A percentile compares a stretch with the other conserved stretches of the same genome.
Conservation (phyloP, 2,797 vertebrate genomes). For the Botia almorhae region DNA sequence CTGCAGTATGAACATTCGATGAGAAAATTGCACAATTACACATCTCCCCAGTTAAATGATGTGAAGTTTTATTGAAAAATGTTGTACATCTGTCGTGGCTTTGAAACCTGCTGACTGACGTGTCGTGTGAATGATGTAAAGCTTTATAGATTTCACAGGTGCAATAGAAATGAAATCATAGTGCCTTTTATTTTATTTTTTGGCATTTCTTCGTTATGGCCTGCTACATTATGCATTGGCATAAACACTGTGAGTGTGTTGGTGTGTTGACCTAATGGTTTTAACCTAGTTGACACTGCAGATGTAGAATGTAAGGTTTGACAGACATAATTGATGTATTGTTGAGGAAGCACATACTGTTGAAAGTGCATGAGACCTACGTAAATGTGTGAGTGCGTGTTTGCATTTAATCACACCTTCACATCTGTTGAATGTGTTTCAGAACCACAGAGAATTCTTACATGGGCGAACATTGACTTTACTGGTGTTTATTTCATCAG, state of each 20-base stretch:
- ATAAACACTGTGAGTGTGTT: conserved; percentile 50
- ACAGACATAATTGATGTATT: conserved; percentile 53
- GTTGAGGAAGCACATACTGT: conserved; percentile 61
- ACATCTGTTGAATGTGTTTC: conserved; percentile 86
- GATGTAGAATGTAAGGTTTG: conserved; percentile 20
- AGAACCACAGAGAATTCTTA: conserved; percentile 72
- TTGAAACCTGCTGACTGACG: conserved; percentile 39
- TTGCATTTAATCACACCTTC: conserved; percentile 70
- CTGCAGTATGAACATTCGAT: conserved; percentile 15
- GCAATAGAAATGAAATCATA: conserved; percentile 52
- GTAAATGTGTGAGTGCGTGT: conserved; percentile 51
- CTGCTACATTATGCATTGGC: conserved; percentile 47
- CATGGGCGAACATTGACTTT: conserved; percentile 69
- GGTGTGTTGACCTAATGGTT: conserved; percentile 33
- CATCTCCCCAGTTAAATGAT: conserved; percentile 22
- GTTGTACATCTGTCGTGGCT: conserved; percentile 13
- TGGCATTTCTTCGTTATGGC: conserved; percentile 41
- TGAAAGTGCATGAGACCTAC: conserved; percentile 66
- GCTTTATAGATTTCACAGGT: conserved; percentile 53
- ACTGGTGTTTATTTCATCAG: conserved; percentile 64
- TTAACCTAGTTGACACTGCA: conserved; percentile 60
- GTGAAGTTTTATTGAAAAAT: background rate
- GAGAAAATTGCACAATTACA: background rate
- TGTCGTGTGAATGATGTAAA: conserved; percentile 50
- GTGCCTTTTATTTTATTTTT: conserved; percentile 49